Percentiles rank a stretch among this genome's conserved stretches.
phyloP scores from a whole-genome alignment of 2,113 vertebrate genomes.

The Spheniscus mendiculus region DNA sequence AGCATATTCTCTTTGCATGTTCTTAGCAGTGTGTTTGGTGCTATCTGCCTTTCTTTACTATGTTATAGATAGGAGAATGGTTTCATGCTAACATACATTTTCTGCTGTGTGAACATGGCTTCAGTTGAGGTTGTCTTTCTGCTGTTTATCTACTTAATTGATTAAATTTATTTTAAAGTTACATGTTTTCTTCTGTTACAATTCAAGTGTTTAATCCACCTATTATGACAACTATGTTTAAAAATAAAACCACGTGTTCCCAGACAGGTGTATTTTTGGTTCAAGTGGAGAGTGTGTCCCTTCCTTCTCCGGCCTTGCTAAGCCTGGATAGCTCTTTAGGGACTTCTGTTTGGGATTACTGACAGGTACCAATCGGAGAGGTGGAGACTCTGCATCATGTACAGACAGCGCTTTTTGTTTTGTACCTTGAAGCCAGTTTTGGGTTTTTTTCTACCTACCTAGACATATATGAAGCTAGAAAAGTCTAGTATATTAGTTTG shows the following conservation, averaged over 20 bases:
- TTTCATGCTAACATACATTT: not conserved
- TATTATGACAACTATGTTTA: not conserved
- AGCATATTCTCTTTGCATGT: not conserved
- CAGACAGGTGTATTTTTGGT: not conserved
- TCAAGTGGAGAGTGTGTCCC: not conserved
- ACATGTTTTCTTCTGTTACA: not conserved
- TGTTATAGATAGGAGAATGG: not conserved
- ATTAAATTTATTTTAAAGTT: not conserved
- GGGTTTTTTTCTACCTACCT: not conserved
- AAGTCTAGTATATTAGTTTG: not conserved
- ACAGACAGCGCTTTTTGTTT: not conserved
- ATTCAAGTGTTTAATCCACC: not conserved
- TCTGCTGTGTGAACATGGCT: fast-evolving
- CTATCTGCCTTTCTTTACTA: not conserved
- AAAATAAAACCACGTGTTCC: not conserved
- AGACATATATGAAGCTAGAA: not conserved
- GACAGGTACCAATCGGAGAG: not conserved
- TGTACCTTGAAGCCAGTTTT: not conserved
- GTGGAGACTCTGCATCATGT: not conserved
- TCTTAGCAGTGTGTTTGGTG: not conserved
- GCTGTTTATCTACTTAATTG: not conserved
- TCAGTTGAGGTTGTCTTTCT: not conserved
- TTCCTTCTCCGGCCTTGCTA: not conserved
- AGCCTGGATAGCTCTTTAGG: not conserved
- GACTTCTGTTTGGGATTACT: not conserved